Evolutionary conservation across 2,888 invertebrate genomes (phyloP).

Genomic region (Lasioglossum calceatum): DNA sequence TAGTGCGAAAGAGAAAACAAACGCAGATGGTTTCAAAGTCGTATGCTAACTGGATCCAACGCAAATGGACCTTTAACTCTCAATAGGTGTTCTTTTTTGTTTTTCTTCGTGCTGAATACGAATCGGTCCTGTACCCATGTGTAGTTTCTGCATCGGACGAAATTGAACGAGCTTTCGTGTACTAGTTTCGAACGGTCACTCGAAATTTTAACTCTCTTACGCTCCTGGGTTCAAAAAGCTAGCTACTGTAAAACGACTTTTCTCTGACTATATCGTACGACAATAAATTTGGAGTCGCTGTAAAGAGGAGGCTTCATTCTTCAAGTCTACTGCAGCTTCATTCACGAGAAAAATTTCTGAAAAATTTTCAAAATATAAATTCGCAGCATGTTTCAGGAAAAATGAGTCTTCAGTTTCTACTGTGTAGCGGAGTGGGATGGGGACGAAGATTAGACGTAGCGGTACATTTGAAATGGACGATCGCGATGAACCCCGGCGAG

Average conservation of each 20-base stretch:
- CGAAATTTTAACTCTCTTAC: neutral
- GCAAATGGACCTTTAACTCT: neutral
- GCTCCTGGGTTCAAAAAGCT: neutral
- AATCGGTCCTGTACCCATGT: neutral
- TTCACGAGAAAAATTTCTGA: no score
- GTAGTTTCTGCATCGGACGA: neutral
- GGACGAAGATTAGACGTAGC: conserved; percentile 24
- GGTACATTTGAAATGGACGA: conserved; percentile 35
- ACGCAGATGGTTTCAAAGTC: neutral
- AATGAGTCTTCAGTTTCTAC: no score
- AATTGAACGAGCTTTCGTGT: neutral
- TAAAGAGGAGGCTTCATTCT: no score
- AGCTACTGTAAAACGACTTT: neutral
- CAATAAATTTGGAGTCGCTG: no score
- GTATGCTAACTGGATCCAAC: neutral
- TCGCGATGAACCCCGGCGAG: conserved; percentile 6
- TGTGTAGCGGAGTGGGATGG: neutral
- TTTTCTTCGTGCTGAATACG: neutral
- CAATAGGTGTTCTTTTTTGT: neutral
- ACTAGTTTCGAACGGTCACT: neutral
- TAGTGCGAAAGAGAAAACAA: neutral
- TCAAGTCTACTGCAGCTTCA: no score
- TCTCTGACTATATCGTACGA: neutral
- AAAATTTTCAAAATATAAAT: no score
- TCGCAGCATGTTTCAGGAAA: no score